Base-by-base conservation (phyloP, 2,797 vertebrate species). In the Tolypeutes matacus region DNA sequence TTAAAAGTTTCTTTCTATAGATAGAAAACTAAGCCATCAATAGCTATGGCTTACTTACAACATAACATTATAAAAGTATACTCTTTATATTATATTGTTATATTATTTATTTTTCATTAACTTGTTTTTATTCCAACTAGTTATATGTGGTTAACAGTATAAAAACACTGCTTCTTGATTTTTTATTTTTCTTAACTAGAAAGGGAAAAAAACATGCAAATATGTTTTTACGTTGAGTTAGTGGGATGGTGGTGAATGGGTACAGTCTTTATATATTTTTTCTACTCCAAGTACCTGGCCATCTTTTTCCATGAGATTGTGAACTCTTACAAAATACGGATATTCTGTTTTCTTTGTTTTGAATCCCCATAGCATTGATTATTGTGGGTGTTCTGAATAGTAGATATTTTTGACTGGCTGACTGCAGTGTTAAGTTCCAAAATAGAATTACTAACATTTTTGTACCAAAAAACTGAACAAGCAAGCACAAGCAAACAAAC, bases 381-480 rank as follows among this genome's bases (percentile, higher is more conserved):
- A 34, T 76, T 75, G 46, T 70, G 42, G 53, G 20, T 56, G 27
- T 75, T 89, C 25, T 81, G 53, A 64, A 80, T 46, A 46, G 58
- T 86, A 90, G 95, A 93, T 27, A 62, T 77, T 91, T 89, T 90
- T 92, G 70, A 46, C 73, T 69, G 89, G 20, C 56, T 93, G 27
- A 86, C 49, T 84, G 13, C 39, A 53, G 60, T 39, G 51, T 91
- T 92, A 84, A 72, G 51, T 87, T 90, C 72, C 49, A 81, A 92
- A 90, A 39, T 92, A 86, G 77, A n/a, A 49, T 67, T 84, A 20
- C 56, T 90, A 72, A 56, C 39, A 36, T 88, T 34, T 90, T 95
- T 77, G 7, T 94, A 49, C 34, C 67, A 62, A 96, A 97, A 97
- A 56, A 69, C 8, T 93, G 76, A 90, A 93, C 51, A 88, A 85